Conservation (phyloP, 2,888 invertebrate genomes). For the Lottia scabra region DNA sequence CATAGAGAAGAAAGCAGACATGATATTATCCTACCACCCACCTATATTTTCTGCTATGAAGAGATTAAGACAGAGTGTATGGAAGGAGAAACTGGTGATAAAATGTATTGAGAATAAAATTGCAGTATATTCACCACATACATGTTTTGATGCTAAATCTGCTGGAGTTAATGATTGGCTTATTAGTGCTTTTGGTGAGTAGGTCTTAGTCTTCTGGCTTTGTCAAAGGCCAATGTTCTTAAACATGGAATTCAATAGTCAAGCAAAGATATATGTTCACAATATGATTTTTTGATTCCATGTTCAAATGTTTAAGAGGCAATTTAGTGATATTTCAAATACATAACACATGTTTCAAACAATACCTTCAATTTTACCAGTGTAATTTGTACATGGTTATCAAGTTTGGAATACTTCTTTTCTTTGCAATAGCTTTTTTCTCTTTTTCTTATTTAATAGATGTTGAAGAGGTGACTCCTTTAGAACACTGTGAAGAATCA, state of each 20-base stretch:
- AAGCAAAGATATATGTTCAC: too few relatives aligned
- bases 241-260: too few relatives aligned
- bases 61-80: constrained; percentile 75
- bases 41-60: constrained; percentile 90
- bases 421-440: too few relatives aligned
- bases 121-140: constrained; percentile 93
- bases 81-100: constrained; percentile 85
- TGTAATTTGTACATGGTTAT: too few relatives aligned
- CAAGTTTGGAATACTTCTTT: too few relatives aligned
- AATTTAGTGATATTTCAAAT: too few relatives aligned
- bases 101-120: constrained; percentile 86
- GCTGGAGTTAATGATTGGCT: constrained; percentile 96
- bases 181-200: constrained; percentile 76
- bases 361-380: too few relatives aligned
- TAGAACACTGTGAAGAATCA: constrained; percentile 32
- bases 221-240: too few relatives aligned
- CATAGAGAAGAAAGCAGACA: constrained; percentile 76
- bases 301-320: too few relatives aligned
- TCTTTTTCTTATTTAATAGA: constrained; percentile 29
- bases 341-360: too few relatives aligned
- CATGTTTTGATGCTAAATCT: constrained; percentile 85
- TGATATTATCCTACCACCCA: constrained; percentile 96
- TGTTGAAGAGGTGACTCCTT: constrained; percentile 31
- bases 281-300: too few relatives aligned
- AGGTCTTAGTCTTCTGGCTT: not conserved